Evolutionary conservation across 2,113 vertebrate genomes (phyloP), one percentile per base, ranked within the genome.

Genomic region (Ploceus nigricollis): DNA sequence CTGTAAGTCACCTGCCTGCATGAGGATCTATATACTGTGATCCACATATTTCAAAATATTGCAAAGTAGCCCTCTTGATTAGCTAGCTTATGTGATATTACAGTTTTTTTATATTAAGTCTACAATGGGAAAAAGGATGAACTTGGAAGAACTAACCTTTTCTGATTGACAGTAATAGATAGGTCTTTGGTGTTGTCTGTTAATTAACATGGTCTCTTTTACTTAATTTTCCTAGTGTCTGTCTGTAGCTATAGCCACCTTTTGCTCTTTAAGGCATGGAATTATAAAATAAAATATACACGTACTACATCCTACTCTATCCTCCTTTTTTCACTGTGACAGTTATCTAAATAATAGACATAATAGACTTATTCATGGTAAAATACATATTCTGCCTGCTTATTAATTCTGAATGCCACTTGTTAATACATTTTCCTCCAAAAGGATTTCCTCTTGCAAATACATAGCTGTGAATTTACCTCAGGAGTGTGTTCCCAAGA

Each of bases 111-210:
- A 5, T 45, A 22, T 51, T 28, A 65, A 54, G 28, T 82, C 60
- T 73, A 39, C 48, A 88, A 5, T 47, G 10, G 44, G 35, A 70
- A 60, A 53, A 78, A 82, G 6, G 6, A 27, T 58, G 39, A 93
- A 89, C 60, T 81, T 81, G 42, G 60, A 89, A 92, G 80, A 90
- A 40, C 48, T 93, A 89, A 85, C 69, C 58, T 86, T 81, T 95
- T 90, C 53, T 87, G 83, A 92, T 51, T 79, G 77, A 84, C 83
- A 83, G 61, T 85, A 79, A 79, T 88, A 66, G 39, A 69, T 69
- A 56, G 40, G n/a, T 91, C 56, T 92, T 78, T 83, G 54, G 25
- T 94, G 68, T 73, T 82, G 45, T 54, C 58, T 61, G 31, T 82
- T 93, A 83, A 93, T 94, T 80, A 90, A 54, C 16, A 6, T 23